Evolutionary conservation across 2,113 vertebrate genomes (phyloP).

Genomic region (Thymallus thymallus): DNA sequence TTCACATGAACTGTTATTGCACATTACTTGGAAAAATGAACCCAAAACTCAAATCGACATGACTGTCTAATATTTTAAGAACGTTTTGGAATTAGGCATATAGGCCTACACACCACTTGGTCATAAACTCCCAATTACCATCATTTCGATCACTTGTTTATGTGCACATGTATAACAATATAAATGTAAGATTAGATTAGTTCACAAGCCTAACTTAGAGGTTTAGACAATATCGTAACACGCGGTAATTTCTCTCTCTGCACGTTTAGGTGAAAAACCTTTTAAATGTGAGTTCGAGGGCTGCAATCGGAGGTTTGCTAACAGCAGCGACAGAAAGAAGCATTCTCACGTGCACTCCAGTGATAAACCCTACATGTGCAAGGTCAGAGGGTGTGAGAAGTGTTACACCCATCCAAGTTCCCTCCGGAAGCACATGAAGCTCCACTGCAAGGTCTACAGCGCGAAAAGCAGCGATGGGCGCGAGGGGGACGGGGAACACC

Average conservation of each 20-base stretch:
- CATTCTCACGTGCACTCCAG: slow-evolving; percentile 71
- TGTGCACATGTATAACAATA: too few relatives aligned
- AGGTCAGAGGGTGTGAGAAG: slow-evolving; percentile 68
- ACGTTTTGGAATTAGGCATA: background rate
- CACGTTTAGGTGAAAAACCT: slow-evolving; percentile 75
- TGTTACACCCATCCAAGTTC: slow-evolving; percentile 69
- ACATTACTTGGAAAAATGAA: background rate
- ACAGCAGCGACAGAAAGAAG: slow-evolving; percentile 74
- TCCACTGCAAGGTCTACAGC: slow-evolving; percentile 64
- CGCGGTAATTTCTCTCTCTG: slow-evolving; percentile 60
- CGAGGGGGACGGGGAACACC: slow-evolving; percentile 49
- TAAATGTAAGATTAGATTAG: background rate
- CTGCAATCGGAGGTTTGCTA: slow-evolving; percentile 74
- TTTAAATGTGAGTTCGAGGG: slow-evolving; percentile 78
- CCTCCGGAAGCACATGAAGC: slow-evolving; percentile 74
- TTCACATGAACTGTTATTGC: background rate
- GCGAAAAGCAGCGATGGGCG: slow-evolving; percentile 55
- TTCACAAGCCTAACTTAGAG: background rate
- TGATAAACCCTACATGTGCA: slow-evolving; percentile 71
- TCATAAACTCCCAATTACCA: background rate
- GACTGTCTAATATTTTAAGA: background rate
- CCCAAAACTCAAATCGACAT: background rate
- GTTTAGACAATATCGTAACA: slow-evolving; percentile 45
- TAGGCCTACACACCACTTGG: background rate
- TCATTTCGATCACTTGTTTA: too few relatives aligned